Evolutionary conservation across 2,888 invertebrate species (phyloP).

Genomic region (Sclerodermus sp.): DNA sequence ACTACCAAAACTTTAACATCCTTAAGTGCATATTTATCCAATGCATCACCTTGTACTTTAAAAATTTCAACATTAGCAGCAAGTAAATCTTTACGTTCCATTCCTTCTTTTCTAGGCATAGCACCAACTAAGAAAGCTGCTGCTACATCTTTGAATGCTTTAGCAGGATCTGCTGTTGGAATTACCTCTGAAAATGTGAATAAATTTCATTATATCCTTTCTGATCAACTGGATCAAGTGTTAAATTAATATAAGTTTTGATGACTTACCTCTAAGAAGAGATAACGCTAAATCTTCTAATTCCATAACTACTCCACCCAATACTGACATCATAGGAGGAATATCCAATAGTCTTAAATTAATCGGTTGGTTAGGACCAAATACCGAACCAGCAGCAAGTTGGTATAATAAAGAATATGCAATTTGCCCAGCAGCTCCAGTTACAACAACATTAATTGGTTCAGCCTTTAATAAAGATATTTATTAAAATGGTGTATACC

Average conservation of each 20-base stretch:
- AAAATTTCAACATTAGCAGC: conserved; percentile 98
- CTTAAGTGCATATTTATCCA: conserved; percentile 88
- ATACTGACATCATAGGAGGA: conserved; percentile 90
- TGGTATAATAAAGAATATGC: conserved; percentile 95
- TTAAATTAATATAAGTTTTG: too few species aligned
- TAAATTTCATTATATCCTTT: too few species aligned
- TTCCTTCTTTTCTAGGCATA: conserved; percentile 96
- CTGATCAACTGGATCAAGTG: too few species aligned
- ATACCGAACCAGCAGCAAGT: conserved; percentile 93
- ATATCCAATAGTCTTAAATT: conserved; percentile 92
- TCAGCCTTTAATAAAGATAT: conserved; percentile 62
- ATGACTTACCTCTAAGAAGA: conserved; percentile 74
- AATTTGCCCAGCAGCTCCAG: conserved; percentile 99
- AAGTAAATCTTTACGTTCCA: conserved; percentile 97
- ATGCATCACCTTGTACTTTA: conserved; percentile 92
- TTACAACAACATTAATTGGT: conserved; percentile 91
- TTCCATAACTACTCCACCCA: conserved; percentile 99
- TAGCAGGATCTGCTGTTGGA: conserved; percentile 84
- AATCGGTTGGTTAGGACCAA: conserved; percentile 85
- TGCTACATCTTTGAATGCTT: conserved; percentile 94
- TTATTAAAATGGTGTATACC: neutral
- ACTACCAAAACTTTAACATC: conserved; percentile 95
- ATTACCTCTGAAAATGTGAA: conserved; percentile 69
- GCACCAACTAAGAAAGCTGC: conserved; percentile 97
- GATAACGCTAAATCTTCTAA: conserved; percentile 94